A percentile compares a stretch with the other conserved stretches of the same genome.
Conservation (phyloP, 2,113 vertebrate species). For the Meles meles region DNA sequence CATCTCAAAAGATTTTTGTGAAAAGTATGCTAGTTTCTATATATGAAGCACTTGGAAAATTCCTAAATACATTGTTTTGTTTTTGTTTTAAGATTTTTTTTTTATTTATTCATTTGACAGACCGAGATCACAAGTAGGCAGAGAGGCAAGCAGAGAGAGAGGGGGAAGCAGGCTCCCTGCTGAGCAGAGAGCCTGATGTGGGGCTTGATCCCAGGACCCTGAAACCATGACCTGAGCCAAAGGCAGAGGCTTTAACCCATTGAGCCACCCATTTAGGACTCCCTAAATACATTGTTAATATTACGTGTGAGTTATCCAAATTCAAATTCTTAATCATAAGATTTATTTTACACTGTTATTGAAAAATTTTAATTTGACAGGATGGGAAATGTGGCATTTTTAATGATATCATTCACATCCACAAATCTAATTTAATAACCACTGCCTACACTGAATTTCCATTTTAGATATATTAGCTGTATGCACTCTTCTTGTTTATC, state of each 20-base stretch:
- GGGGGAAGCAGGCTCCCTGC: too few relatives aligned
- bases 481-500: background rate
- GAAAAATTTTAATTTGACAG: background rate
- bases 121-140: too few relatives aligned
- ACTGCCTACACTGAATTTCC: background rate
- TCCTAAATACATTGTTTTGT: background rate
- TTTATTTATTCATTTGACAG: too few relatives aligned
- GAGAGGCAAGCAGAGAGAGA: too few relatives aligned
- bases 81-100: too few relatives aligned
- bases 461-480: background rate
- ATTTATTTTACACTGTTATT: background rate
- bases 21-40: background rate
- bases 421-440: constrained; percentile 19
- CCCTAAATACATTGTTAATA: background rate
- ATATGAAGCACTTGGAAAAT: background rate
- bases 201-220: too few relatives aligned
- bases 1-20: background rate
- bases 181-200: too few relatives aligned
- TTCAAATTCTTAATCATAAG: background rate
- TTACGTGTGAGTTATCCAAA: background rate
- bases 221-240: too few relatives aligned
- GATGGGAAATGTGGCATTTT: background rate
- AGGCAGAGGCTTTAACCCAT: too few relatives aligned
- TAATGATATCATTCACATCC: background rate
- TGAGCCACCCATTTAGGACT: too few relatives aligned